These are phyloP conservation scores for Atlantisia rogersi DNA, from an alignment of 2,113 vertebrate species.

Conservation along the genomic window DNA sequence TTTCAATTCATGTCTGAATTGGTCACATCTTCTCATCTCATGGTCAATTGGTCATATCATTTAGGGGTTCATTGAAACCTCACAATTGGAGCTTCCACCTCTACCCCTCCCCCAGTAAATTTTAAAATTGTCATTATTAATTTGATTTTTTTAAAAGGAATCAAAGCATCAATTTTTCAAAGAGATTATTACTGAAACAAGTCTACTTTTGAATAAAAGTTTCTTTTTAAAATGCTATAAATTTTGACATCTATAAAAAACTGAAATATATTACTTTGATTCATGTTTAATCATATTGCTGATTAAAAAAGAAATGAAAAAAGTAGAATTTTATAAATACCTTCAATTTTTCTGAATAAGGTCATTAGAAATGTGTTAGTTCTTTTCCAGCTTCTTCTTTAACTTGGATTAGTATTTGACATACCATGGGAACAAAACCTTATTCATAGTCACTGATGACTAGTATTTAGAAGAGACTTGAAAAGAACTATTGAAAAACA, in stretches of 20 bases:
- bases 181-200: background rate
- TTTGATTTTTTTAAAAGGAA: background rate
- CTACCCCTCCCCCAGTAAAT: accelerated
- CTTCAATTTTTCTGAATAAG: background rate
- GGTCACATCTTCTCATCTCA: background rate
- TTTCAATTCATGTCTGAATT: background rate
- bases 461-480: background rate
- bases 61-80: background rate
- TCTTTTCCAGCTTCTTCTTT: background rate
- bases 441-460: background rate
- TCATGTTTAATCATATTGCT: background rate
- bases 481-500: background rate
- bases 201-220: background rate
- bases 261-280: background rate
- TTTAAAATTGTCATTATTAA: background rate
- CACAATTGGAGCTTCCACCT: background rate
- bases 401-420: background rate
- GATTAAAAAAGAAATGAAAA: background rate
- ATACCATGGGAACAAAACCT: background rate
- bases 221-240: background rate
- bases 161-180: background rate
- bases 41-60: background rate
- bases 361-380: background rate
- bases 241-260: background rate
- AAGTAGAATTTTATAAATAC: background rate